Evolutionary conservation across 2,888 invertebrate genomes (phyloP), one percentile per base, ranked within the genome.

Genomic region (Coelinius sp.): DNA sequence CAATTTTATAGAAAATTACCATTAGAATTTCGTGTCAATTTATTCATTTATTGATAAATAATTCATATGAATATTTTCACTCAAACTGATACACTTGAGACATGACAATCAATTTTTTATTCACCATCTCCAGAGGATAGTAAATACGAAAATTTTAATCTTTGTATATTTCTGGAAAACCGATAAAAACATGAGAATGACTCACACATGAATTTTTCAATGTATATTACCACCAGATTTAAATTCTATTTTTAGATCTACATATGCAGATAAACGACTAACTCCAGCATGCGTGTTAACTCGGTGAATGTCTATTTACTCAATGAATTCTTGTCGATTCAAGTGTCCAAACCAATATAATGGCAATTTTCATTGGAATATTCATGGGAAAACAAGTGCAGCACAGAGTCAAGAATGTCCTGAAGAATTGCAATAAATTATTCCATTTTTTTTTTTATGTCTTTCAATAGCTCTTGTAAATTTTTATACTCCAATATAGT

Each of bases 311-410:
- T 62, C 17, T 63, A 63, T 63, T 63, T 63, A 63, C 14, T 24
- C 22, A 25, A 41, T 63, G 25, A 22, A 63, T 63, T 63, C 41
- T 25, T 44, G 63, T 24, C 38, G 41, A 41, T 63, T 63, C 24
- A 63, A 63, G 63, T 63, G 63, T 63, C 25, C 38, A 4, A 63
- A 63, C 17, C 59, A 12, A 59, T 59, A 35, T 31, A 10, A n/a
- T 2, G 2, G 20, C 7, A 49, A 49, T 49, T 49, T 20, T 49
- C 20, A 49, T 49, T 20, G 31, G 31, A 31, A 31, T 6, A 31
- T 20, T 2, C 46, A 20, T 14, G 17, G n/a, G 46, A 17, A 1
- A 20, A 20, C 17, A 8, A 49, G 46, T 49, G 46, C 20, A 20
- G 6, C n/a, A 41, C 41, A 41, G 17, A 6, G 5, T 14, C 46